A percentile compares a stretch with the other conserved stretches of the same genome.
Evolutionary conservation across 1,140 invertebrate genomes (phyloP).

Genomic region (Triops cancriformis): DNA sequence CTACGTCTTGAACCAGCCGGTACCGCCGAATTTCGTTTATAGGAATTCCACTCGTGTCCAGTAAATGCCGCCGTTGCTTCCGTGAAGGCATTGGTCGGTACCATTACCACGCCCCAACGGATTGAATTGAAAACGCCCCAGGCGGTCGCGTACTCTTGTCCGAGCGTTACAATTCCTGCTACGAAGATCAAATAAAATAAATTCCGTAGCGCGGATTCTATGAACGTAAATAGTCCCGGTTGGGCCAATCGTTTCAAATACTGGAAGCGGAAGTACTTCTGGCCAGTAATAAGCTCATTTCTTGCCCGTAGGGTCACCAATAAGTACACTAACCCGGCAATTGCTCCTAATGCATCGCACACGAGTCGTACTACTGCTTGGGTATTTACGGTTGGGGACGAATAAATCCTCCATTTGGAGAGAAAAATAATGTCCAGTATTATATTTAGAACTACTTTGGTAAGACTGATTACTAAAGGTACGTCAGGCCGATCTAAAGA

Average conservation of each 20-base stretch:
- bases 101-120: conserved; percentile 22
- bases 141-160: conserved; percentile 20
- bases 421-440: conserved; percentile 20
- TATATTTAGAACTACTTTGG: conserved; percentile 7
- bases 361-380: conserved; percentile 11
- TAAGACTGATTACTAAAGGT: conserved; percentile 20
- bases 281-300: background rate
- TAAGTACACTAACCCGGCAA: background rate
- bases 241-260: background rate
- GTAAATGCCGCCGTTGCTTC: conserved; percentile 16
- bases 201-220: conserved; percentile 19
- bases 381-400: conserved; percentile 11
- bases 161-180: conserved; percentile 15
- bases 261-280: background rate
- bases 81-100: background rate
- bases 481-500: conserved; percentile 22
- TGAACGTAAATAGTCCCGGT: conserved; percentile 9
- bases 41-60: conserved; percentile 16
- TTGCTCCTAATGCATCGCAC: conserved; percentile 10
- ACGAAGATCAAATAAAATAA: conserved; percentile 17
- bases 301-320: background rate
- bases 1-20: background rate
- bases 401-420: background rate
- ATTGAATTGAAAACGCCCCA: conserved; percentile 25
- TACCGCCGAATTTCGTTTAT: background rate